Conservation (phyloP, 2,797 vertebrate genomes). For the Anniella stebbinsi region DNA sequence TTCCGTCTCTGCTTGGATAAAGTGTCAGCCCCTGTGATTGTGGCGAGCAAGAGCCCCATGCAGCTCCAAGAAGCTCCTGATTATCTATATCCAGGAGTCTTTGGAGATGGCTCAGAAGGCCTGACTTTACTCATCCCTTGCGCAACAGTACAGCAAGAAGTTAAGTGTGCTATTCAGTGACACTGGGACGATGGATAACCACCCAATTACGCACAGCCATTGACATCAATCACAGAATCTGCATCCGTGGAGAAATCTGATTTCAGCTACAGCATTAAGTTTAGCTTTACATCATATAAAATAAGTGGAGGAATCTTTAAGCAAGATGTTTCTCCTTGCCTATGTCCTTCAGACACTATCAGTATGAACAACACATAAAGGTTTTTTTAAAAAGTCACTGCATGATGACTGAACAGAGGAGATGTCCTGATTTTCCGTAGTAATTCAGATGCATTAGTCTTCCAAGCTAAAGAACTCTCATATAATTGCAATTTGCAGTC, state of each 20-base stretch:
- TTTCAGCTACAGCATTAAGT: background rate
- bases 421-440: background rate
- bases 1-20: too few relatives aligned
- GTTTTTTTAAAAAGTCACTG: background rate
- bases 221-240: slow-evolving; percentile 15
- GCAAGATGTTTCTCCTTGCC: background rate
- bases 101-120: background rate
- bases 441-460: background rate
- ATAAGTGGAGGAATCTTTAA: background rate
- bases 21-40: too few relatives aligned
- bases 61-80: too few relatives aligned
- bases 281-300: background rate
- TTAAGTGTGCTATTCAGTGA: background rate
- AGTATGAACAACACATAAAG: background rate
- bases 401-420: background rate
- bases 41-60: too few relatives aligned
- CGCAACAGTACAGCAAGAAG: background rate
- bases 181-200: background rate
- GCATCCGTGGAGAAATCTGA: background rate
- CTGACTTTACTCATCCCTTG: background rate
- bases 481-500: background rate
- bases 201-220: background rate
- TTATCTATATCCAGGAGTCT: too few relatives aligned
- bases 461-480: background rate
- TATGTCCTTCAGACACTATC: background rate